Percentiles rank a stretch among this genome's conserved stretches.
Conservation (phyloP, 2,888 invertebrate species). For the Callyntrura sp. region DNA sequence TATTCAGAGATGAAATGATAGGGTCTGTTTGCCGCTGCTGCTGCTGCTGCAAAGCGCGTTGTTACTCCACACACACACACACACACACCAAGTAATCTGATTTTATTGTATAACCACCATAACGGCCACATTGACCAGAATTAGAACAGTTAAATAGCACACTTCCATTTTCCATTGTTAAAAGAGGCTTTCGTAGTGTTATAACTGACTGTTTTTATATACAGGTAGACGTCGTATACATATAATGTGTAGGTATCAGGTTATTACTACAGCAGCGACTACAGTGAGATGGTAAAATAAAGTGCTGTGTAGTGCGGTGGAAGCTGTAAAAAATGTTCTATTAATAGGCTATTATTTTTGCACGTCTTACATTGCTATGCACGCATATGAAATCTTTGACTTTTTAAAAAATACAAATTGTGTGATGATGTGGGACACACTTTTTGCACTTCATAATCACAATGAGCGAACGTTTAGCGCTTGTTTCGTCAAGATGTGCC, state of each 20-base stretch:
- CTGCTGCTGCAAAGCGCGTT: constrained; percentile 12
- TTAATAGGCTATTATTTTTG: background rate
- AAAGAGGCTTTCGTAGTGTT: background rate
- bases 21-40: constrained; percentile 31
- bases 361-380: background rate
- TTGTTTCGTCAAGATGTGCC: constrained; percentile 37
- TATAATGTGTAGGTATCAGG: background rate
- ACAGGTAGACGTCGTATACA: background rate
- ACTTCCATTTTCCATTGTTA: constrained; percentile 67
- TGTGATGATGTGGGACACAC: constrained; percentile 44
- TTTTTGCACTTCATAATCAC: constrained; percentile 62
- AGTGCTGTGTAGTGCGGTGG: constrained; percentile 14
- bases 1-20: constrained; percentile 37
- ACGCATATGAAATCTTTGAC: constrained; percentile 2
- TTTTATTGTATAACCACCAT: constrained; percentile 74
- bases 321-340: background rate
- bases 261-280: background rate
- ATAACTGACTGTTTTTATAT: background rate
- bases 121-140: constrained; percentile 76
- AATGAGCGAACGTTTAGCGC: constrained; percentile 10
- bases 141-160: constrained; percentile 77
- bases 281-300: background rate
- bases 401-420: background rate
- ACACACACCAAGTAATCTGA: constrained; percentile 53
- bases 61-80: background rate